Base-by-base conservation (phyloP, 2,113 vertebrate species). In the Varanus salvator region DNA sequence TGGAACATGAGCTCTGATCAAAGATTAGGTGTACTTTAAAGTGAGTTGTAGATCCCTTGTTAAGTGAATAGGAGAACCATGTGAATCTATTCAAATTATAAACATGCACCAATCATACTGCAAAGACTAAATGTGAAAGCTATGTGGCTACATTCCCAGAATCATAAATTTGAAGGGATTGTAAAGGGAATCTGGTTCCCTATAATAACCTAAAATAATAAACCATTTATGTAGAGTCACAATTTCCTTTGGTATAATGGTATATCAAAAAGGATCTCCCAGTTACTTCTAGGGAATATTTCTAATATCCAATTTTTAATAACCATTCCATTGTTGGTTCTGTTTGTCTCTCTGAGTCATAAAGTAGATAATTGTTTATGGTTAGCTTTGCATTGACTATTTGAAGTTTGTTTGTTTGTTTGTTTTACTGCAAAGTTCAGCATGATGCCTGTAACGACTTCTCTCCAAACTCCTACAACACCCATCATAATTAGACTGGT, bases 71-170 rank as follows among this genome's bases (percentile, higher is more conserved):
- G 60, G 71, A 86, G 50, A 87, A 0, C 84, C 80, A 81, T 87
- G 29, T 86, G 60, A 21, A 44, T 90, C 83, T 69, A 90, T 78
- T 89, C 84, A 68, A 54, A 78, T 80, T 78, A 82, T 82, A 92
- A 12, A 31, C 88, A 8, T 0, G 68, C 84, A 87, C 15, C 76
- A 84, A 17, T 25, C 82, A 0, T 0, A 83, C 92, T 87, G 74
- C 0, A 0, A 92, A 72, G 89, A 4, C 7, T 31, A 60, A 82
- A 38, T 72, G 14, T n/a, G 52, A 80, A 82, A 57, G 52, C 82
- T 60, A 54, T 12, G 82, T 88, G 87, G 50, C 34, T 74, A 19
- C 27, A 8, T 48, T 38, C 78, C 68, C 68, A 48, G 80, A 74
- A 82, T 88, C 68, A 88, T 88, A 52, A 74, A 82, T 23, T 19